Base-by-base conservation (phyloP, 35 echinoderm and acorn worm genomes). In the Apostichopus parvimensis region DNA sequence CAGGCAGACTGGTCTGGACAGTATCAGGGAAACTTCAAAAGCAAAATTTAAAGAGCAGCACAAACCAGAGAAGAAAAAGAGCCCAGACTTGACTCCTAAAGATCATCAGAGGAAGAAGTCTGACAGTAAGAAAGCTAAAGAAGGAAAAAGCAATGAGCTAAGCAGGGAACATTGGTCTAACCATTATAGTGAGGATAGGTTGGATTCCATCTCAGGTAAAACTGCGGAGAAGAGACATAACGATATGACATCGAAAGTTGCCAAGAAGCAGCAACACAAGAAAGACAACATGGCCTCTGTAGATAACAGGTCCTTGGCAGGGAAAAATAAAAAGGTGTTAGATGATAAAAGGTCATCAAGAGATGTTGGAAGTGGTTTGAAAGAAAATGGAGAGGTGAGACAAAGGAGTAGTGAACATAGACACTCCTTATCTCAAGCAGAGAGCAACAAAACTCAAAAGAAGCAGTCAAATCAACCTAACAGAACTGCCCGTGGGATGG, bases 371-470 rank as follows among this genome's bases (percentile, higher is more conserved):
- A 75, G 21, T 22, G 15, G 17, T 75, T 18, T 75, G n/a, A 75
- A 75, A 18, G 71, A 75, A 75, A 75, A 75, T n/a, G 71, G 71
- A 24, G 71, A 75, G 71, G 1, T 75, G 14, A 20, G 14, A 75
- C 71, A 75, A 6, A 75, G n/a, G 7, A 20, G 17, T 75, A 75
- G 71, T 22, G 21, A 24, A 75, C 2, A 20, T 5, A 75, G 71
- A 75, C 71, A 75, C 71, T 22, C 71, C 2, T 6, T 6, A 6
- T 75, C 71, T 18, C 12, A 22, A 75, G 21, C 71, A 75, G 71
- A 75, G 71, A 75, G 71, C 71, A 75, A 75, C n/a, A 84, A 54
- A 84, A 84, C 6, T 56, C 17, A 54, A 83, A 83, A 83, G 34
- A 83, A 83, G 54, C 17, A 15, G n/a, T 83, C 80, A 84, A 56